Conservation (phyloP, 2,113 vertebrate genomes). For the Diglossa brunneiventris region DNA sequence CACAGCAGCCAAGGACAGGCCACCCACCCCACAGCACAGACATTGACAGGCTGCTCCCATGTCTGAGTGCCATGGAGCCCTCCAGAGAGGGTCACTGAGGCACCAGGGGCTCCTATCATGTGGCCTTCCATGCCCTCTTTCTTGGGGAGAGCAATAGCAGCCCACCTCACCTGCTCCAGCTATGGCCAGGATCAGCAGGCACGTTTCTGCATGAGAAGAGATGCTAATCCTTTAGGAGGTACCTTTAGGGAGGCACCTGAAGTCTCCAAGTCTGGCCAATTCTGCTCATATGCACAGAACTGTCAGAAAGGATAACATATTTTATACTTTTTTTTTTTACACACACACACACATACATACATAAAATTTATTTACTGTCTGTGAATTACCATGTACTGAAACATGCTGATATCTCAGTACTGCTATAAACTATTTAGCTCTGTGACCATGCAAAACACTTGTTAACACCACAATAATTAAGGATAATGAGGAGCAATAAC, state of each 20-base stretch:
- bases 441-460: background rate
- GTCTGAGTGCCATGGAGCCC: rapidly evolving
- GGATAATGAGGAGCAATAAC: background rate
- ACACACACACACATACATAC: background rate
- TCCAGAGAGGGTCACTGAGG: background rate
- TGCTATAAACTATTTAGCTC: background rate
- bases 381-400: background rate
- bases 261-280: background rate
- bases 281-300: background rate
- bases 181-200: rapidly evolving
- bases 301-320: background rate
- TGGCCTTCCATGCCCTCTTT: background rate
- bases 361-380: background rate
- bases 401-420: background rate
- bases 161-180: background rate
- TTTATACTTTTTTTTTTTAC: no score
- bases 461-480: background rate
- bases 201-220: background rate
- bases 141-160: rapidly evolving
- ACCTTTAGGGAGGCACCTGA: background rate
- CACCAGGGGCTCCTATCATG: rapidly evolving
- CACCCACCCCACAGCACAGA: background rate
- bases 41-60: background rate
- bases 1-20: background rate
- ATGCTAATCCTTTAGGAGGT: background rate